Percentiles rank a stretch among this genome's conserved stretches.
Evolutionary conservation across 2,888 invertebrate genomes (phyloP).

Genomic region (Eupithecia insigniata): DNA sequence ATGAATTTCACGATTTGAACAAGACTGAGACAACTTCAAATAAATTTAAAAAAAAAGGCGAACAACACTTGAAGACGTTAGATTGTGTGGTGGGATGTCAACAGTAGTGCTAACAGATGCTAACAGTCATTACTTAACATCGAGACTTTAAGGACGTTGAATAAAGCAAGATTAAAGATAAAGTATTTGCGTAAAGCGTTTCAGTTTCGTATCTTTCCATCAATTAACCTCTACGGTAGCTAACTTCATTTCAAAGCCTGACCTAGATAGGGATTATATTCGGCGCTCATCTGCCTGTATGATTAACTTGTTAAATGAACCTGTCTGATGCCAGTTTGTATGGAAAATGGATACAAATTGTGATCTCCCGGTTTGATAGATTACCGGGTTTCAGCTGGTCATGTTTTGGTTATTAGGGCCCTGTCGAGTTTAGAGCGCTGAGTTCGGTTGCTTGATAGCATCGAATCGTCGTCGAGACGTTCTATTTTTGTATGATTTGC

Average conservation of each 20-base stretch:
- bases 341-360: constrained; percentile 25
- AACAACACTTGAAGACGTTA: too few relatives aligned
- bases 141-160: too few relatives aligned
- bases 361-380: constrained; percentile 18
- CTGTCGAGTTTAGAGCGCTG: neutral
- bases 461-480: neutral
- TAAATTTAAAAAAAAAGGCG: too few relatives aligned
- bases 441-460: neutral
- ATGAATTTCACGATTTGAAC: too few relatives aligned
- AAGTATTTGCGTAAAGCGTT: neutral
- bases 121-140: too few relatives aligned
- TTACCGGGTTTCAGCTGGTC: constrained; percentile 11
- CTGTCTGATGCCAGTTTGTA: constrained; percentile 24
- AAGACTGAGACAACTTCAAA: too few relatives aligned
- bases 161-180: too few relatives aligned
- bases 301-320: constrained; percentile 32
- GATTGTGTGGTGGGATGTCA: too few relatives aligned
- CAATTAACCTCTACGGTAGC: neutral
- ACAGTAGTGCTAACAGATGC: too few relatives aligned
- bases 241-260: constrained; percentile 12
- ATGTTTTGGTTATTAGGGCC: constrained; percentile 14
- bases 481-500: neutral
- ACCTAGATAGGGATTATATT: constrained; percentile 32
- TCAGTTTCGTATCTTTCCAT: neutral
- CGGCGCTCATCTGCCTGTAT: constrained; percentile 28